Conservation (phyloP, 2,888 invertebrate genomes). For the Cheilosia scutellata region DNA sequence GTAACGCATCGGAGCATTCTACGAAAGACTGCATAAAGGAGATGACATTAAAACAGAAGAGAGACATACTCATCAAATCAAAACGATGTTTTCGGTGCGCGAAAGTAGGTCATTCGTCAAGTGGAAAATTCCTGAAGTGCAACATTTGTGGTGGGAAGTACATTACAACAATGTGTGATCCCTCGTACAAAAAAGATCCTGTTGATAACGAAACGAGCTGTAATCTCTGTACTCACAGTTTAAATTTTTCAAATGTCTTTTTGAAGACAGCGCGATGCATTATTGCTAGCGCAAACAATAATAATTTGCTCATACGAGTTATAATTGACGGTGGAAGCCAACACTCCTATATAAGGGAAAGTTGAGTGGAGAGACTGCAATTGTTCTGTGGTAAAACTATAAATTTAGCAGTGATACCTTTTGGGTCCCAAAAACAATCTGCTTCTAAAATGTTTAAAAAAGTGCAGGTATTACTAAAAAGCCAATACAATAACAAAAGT, state of each 20-base stretch:
- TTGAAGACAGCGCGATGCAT: background rate
- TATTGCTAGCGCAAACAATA: background rate
- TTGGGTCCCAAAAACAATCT: background rate
- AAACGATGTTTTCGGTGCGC: slow-evolving; percentile 36
- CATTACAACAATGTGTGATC: slow-evolving; percentile 17
- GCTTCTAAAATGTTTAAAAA: background rate
- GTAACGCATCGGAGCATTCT: background rate
- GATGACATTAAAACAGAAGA: background rate
- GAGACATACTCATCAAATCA: slow-evolving; percentile 17
- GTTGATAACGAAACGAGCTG: slow-evolving; percentile 1
- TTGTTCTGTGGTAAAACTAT: background rate
- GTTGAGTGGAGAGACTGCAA: slow-evolving; percentile 11
- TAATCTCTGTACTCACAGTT: slow-evolving; percentile 13
- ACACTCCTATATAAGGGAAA: slow-evolving; percentile 6
- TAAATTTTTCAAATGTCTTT: slow-evolving; percentile 24
- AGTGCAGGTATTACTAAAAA: background rate
- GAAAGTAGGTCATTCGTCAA: slow-evolving; percentile 24
- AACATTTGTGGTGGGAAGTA: slow-evolving; percentile 12
- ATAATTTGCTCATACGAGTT: slow-evolving; percentile 5
- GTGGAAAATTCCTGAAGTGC: background rate
- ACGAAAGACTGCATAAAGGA: slow-evolving; percentile 20
- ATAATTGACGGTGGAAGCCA: slow-evolving; percentile 30
- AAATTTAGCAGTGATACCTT: slow-evolving; percentile 1
- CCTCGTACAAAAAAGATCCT: background rate
- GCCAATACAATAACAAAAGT: slow-evolving; percentile 11